Evolutionary conservation across 1,140 invertebrate species (phyloP).

Genomic region (Latrodectus geometricus): DNA sequence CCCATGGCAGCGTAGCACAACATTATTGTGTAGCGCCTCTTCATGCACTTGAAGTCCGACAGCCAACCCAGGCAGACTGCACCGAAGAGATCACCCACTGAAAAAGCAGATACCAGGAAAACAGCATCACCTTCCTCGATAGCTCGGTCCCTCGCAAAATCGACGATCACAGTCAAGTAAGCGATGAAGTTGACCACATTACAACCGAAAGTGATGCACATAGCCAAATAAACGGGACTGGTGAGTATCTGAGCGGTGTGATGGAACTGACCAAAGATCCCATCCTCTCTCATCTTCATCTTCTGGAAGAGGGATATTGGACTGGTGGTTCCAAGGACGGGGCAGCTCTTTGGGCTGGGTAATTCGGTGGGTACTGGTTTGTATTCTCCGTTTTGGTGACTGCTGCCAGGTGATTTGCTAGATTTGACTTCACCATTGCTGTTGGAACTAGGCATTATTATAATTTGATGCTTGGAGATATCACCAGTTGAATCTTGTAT

Average conservation of each 20-base stretch:
- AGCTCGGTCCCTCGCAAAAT: constrained; percentile 63
- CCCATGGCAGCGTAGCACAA: constrained; percentile 60
- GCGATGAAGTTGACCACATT: constrained; percentile 59
- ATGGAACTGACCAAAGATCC: constrained; percentile 51
- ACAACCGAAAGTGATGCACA: constrained; percentile 58
- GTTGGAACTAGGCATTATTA: background rate
- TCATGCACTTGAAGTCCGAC: constrained; percentile 53
- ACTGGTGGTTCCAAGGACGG: constrained; percentile 8
- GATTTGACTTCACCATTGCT: background rate
- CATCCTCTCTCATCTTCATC: constrained; percentile 44
- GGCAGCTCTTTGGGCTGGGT: background rate
- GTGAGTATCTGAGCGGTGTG: constrained; percentile 57
- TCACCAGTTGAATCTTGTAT: constrained; percentile 33
- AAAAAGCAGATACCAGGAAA: constrained; percentile 63
- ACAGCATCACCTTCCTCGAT: constrained; percentile 50
- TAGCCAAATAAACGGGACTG: constrained; percentile 38
- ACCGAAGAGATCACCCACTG: constrained; percentile 63
- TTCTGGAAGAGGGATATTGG: constrained; percentile 49
- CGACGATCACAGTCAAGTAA: constrained; percentile 63
- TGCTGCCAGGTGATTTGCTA: background rate
- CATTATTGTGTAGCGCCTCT: constrained; percentile 47
- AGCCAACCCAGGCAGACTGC: constrained; percentile 62
- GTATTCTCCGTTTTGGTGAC: constrained; percentile 45
- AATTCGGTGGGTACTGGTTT: constrained; percentile 2
- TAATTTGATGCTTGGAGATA: constrained; percentile 39